A percentile compares a stretch with the other conserved stretches of the same genome.
These are phyloP conservation scores for Syrmaticus mikado DNA, from an alignment of 2,113 vertebrate genomes.

Conservation along the genomic window DNA sequence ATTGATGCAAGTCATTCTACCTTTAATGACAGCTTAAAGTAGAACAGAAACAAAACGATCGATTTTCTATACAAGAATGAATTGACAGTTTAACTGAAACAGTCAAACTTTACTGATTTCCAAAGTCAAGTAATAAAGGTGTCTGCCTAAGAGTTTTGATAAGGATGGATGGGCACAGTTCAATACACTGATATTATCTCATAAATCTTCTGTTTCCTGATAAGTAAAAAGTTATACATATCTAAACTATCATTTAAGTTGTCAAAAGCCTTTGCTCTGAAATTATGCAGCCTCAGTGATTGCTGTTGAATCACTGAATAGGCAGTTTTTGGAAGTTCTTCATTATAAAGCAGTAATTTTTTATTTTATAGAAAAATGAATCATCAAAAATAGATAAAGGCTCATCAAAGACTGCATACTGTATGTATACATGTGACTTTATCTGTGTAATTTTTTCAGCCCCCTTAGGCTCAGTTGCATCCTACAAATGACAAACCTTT, in stretches of 20 bases:
- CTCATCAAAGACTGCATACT: neutral
- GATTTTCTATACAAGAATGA: constrained; percentile 48
- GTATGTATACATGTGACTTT: neutral
- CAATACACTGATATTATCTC: neutral
- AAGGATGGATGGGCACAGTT: constrained; percentile 19
- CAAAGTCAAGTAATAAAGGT: constrained; percentile 1
- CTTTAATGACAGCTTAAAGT: constrained; percentile 50
- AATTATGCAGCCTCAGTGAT: neutral
- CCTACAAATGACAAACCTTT: neutral
- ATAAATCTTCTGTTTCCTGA: constrained; percentile 23
- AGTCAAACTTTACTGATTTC: constrained; percentile 18
- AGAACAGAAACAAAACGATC: constrained; percentile 34
- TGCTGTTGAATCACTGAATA: neutral
- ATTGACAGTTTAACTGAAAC: constrained; percentile 43
- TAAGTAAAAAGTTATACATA: neutral
- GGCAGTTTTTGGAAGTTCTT: constrained; percentile 12
- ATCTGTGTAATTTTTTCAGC: neutral
- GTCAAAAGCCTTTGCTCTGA: neutral
- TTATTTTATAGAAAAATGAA: neutral
- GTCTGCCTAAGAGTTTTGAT: constrained; percentile 6
- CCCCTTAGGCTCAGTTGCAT: neutral
- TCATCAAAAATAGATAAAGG: neutral
- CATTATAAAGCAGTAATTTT: neutral
- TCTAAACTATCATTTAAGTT: constrained; percentile 33
- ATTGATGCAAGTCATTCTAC: neutral